Evolutionary conservation across 2,888 invertebrate genomes (phyloP).

Genomic region (Pharmacophagus antenor): DNA sequence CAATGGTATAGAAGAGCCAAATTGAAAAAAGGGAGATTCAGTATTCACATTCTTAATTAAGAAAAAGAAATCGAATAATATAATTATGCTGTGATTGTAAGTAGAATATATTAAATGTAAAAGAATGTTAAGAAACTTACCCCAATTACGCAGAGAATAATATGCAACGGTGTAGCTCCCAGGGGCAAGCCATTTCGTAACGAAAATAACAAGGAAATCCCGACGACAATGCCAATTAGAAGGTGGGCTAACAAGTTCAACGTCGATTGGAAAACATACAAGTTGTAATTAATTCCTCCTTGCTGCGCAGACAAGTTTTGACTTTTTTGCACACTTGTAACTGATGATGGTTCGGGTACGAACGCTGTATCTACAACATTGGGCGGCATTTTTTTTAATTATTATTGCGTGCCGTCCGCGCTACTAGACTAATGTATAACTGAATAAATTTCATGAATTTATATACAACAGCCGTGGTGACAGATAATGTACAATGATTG

Average conservation of each 20-base stretch:
- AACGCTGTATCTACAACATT: conserved; percentile 39
- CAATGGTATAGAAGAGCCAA: too few species aligned
- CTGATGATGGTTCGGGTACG: conserved; percentile 36
- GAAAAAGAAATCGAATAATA: too few species aligned
- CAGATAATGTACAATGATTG: conserved; percentile 34
- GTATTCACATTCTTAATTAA: too few species aligned
- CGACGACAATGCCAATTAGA: conserved; percentile 57
- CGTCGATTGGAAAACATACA: conserved; percentile 51
- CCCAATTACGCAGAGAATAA: conserved; percentile 63
- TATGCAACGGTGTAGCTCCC: conserved; percentile 49
- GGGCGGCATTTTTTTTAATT: conserved; percentile 42
- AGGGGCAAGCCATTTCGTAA: conserved; percentile 49
- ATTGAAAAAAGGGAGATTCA: too few species aligned
- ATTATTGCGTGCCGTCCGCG: neutral
- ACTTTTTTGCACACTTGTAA: conserved; percentile 28
- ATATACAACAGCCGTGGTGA: conserved; percentile 37
- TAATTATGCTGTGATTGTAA: too few species aligned
- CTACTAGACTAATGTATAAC: neutral
- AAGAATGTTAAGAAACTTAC: conserved; percentile 51
- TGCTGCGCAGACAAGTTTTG: conserved; percentile 26
- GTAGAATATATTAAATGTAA: conserved; percentile 1
- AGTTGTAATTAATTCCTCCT: conserved; percentile 38
- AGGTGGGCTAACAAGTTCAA: conserved; percentile 54
- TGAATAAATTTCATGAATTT: conserved; percentile 20
- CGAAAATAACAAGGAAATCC: conserved; percentile 46